Percentiles rank a stretch among this genome's conserved stretches.
Conservation (phyloP, 2,113 vertebrate genomes). For the Mirounga angustirostris region DNA sequence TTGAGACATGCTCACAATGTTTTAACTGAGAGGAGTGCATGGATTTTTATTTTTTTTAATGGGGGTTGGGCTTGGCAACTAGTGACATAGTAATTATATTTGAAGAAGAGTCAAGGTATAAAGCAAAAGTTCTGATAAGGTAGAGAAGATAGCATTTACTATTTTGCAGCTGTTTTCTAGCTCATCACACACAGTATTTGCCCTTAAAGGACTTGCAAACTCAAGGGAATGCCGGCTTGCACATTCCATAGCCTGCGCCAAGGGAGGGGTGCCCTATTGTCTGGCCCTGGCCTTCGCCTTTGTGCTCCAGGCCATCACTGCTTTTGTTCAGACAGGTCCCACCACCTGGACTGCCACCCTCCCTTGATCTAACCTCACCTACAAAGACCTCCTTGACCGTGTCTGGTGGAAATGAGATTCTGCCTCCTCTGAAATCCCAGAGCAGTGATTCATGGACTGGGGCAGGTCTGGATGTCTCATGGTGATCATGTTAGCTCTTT, state of each 20-base stretch:
- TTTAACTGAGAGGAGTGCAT: background rate
- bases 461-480: background rate
- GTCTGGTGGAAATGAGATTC: background rate
- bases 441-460: background rate
- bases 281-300: background rate
- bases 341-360: background rate
- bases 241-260: background rate
- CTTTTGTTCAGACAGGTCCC: background rate
- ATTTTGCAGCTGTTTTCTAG: background rate
- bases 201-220: background rate
- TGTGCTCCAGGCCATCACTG: fast-evolving
- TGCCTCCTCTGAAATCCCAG: background rate
- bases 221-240: fast-evolving
- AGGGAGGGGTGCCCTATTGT: fast-evolving
- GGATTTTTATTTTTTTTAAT: background rate
- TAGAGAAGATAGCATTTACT: background rate
- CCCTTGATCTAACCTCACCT: background rate
- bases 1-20: background rate
- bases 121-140: background rate
- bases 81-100: background rate
- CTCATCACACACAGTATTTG: background rate
- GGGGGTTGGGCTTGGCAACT: background rate
- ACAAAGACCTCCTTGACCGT: background rate
- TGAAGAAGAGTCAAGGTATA: background rate
- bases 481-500: background rate